Base-by-base conservation (phyloP, 1,140 invertebrate species). In the Hydropsyche tenuis region DNA sequence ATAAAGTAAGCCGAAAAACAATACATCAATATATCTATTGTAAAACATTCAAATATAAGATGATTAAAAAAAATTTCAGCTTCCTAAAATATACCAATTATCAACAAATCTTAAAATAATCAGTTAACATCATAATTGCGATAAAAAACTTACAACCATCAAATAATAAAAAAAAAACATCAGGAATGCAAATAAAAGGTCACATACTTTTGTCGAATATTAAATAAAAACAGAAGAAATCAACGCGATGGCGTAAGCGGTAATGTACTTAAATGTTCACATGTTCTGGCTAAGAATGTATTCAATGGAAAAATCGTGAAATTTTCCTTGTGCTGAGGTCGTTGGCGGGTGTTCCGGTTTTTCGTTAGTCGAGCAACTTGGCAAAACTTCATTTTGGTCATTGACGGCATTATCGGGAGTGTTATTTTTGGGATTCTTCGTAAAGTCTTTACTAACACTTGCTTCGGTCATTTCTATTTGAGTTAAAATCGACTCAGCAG, bases 231-330 rank as follows among this genome's bases (percentile, higher is more conserved):
- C 30, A 9, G 9, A 9, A 9, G 9, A 9, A 37, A 37, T 37
- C 30, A 37, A 37, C 30, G 30, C 3, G 9, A 37, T n/a, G n/a
- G n/a, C 56, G 14, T 25, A 25, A 2, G 25, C 23, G 22, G 16
- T 12, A 9, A 53, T 20, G 16, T 18, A 53, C n/a, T 18, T 25
- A 63, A 63, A 63, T 27, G 25, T 63, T 65, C 70, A 76, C 68
- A 64, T 73, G 63, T 77, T 75, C 62, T 73, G 74, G 16, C 76
- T 66, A 0, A 78, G 72, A 18, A 78, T 75, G 43, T 75, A 78
- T 37, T 75, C 74, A 43, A 78, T 78, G 14, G 76, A 78, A 37
- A 78, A 78, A 68, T 78, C 76, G 30, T 78, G 74, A 60, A 78
- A 78, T 71, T 73, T 72, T 43, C 70, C 73, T 2, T 69, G 60